Base-by-base conservation (phyloP, 1,140 invertebrate genomes). In the Sycobia sp. region DNA sequence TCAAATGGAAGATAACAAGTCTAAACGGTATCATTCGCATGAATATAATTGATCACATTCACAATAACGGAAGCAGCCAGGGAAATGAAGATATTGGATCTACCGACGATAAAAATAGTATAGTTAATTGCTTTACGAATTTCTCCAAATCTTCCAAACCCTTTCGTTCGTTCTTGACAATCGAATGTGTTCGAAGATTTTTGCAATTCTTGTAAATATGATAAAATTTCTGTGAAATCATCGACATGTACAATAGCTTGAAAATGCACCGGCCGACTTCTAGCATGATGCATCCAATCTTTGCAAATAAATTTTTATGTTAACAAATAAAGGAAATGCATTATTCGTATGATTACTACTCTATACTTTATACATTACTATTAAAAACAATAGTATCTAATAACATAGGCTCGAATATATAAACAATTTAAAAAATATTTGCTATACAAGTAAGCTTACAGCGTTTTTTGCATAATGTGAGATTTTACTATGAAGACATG, bases 201-300 rank as follows among this genome's bases (percentile, higher is more conserved):
- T 44, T 55, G 25, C 62, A 39, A 18, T 62, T 41, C 0, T 67
- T 16, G 8, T 67, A 69, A 4, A 70, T 20, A 4, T 20, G 22
- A 1, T 23, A 18, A 0, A 53, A 34, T 44, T 13, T 61, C 10
- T 65, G 14, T 5, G 11, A 51, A 20, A 43, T 44, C 2, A n/a
- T 8, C 3, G 66, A 0, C 18, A 69, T 39, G 9, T 70, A 69
- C 3, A 54, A 16, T 34, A 69, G 53, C 66, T 70, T 70, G 25
- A 69, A 70, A 9, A 70, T 18, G 2, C 53, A 14, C 38, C 67
- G 67, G 10, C 32, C 44, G 0, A 66, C 8, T 5, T 65, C 61
- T 3, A 66, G 67, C 22, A 64, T 23, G 22, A 70, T 50, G 10
- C 64, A 62, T 16, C 69, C 67, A 14, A 67, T 49, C 41, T 27